Conservation (phyloP, 92 coral and sea anemone species). For the Chrysogorgia sp. region DNA sequence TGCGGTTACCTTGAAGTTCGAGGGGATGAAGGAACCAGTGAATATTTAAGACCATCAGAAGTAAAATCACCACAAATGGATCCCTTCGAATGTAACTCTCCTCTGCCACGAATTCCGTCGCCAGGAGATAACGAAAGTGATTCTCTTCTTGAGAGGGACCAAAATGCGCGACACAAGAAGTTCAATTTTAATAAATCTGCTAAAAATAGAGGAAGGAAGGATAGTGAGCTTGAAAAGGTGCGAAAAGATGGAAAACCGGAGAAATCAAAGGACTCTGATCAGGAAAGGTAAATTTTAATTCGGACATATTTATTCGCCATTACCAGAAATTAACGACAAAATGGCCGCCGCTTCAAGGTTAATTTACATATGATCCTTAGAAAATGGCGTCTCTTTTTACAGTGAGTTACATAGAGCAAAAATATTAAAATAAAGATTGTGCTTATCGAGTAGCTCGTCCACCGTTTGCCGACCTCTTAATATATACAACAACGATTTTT, state of each 20-base stretch:
- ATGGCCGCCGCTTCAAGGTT: no score
- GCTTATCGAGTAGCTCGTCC: no score
- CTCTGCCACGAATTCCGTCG: conserved; percentile 34
- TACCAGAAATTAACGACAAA: no score
- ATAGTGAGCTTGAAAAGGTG: conserved; percentile 35
- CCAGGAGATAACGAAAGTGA: conserved; percentile 40
- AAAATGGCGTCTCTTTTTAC: no score
- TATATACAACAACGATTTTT: no score
- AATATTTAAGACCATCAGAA: conserved; percentile 38
- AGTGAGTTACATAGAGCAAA: no score
- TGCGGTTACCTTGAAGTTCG: conserved; percentile 42
- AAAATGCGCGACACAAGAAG: conserved; percentile 1
- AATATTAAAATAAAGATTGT: no score
- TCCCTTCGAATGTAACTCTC: conserved; percentile 37
- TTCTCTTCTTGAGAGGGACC: conserved; percentile 32
- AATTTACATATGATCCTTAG: no score
- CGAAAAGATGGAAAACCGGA: conserved; percentile 21
- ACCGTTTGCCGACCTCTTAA: no score
- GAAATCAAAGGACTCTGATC: background rate
- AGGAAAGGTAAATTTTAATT: background rate
- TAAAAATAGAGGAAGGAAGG: conserved; percentile 25
- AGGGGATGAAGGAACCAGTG: conserved; percentile 34
- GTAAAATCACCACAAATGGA: conserved; percentile 41
- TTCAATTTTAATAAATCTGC: conserved; percentile 32
- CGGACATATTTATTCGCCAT: background rate